A percentile compares a stretch with the other conserved stretches of the same genome.
Conservation (phyloP, 2,113 vertebrate species). For the Proteles cristata region DNA sequence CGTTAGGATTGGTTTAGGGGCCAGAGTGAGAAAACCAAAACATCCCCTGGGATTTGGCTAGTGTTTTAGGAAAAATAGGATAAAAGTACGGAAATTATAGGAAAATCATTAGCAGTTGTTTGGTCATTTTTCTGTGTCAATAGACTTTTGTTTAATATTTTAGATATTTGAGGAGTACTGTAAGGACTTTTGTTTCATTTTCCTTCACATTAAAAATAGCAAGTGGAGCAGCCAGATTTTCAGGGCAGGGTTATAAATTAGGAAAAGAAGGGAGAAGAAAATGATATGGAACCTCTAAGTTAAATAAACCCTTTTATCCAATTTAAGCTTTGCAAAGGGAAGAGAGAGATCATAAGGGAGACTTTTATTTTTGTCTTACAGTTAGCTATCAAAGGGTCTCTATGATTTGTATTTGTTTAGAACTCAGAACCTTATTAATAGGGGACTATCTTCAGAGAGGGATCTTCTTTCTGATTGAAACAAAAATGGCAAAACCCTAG, state of each 20-base stretch:
- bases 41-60: constrained; percentile 12
- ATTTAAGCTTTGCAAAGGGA: constrained; percentile 10
- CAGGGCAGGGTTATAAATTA: constrained; percentile 6
- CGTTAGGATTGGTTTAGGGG: background rate
- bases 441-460: background rate
- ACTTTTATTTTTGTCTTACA: background rate
- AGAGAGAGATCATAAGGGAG: background rate
- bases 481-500: background rate
- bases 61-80: constrained; percentile 53
- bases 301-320: constrained; percentile 38
- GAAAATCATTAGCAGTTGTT: constrained; percentile 70
- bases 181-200: constrained; percentile 61
- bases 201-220: constrained; percentile 61
- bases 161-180: constrained; percentile 59
- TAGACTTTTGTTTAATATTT: constrained; percentile 75
- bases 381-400: background rate
- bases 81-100: constrained; percentile 66
- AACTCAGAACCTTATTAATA: constrained; percentile 19
- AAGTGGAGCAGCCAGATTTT: background rate
- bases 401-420: constrained; percentile 20
- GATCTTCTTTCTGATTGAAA: constrained; percentile 19
- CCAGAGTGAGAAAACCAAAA: constrained; percentile 19
- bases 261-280: constrained; percentile 16
- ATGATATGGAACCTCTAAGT: background rate
- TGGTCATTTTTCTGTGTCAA: constrained; percentile 68